Evolutionary conservation across 2,797 vertebrate species (phyloP).

Genomic region (Tarsius wallacei): DNA sequence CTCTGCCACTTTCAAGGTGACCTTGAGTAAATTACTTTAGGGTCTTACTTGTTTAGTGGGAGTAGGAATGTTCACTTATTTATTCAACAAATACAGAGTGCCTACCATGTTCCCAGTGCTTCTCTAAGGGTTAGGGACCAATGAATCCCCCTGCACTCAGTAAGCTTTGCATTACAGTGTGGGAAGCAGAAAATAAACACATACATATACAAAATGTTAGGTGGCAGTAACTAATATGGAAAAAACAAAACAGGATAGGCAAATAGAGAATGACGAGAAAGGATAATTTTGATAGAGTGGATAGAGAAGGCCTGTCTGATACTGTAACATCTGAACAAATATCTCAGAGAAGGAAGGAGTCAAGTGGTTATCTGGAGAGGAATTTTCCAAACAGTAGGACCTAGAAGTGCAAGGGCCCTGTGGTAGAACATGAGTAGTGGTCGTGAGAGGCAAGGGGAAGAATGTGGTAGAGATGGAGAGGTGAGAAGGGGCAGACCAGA

Average conservation of each 20-base stretch:
- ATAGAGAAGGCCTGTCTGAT: not conserved
- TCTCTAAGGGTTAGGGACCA: not conserved
- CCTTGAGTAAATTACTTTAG: conserved; percentile 22
- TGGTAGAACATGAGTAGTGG: no score
- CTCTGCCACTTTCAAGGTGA: conserved; percentile 41
- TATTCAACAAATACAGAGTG: not conserved
- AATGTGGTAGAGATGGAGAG: not conserved
- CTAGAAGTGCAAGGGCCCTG: no score
- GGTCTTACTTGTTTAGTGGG: not conserved
- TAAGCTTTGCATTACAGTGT: not conserved
- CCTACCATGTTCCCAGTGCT: not conserved
- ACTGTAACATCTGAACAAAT: not conserved
- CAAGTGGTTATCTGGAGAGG: not conserved
- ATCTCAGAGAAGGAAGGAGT: not conserved
- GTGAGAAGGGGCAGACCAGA: not conserved
- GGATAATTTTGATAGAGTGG: not conserved
- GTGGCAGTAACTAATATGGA: not conserved
- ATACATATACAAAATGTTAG: not conserved
- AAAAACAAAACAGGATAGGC: not conserved
- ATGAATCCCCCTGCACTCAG: not conserved
- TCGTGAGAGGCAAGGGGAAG: not conserved
- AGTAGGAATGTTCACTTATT: not conserved
- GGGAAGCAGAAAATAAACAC: not conserved
- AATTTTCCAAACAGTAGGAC: not conserved
- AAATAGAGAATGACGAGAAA: not conserved